These are phyloP conservation scores for Oligia strigilis DNA, from an alignment of 2,888 invertebrate species.

Conservation along the genomic window DNA sequence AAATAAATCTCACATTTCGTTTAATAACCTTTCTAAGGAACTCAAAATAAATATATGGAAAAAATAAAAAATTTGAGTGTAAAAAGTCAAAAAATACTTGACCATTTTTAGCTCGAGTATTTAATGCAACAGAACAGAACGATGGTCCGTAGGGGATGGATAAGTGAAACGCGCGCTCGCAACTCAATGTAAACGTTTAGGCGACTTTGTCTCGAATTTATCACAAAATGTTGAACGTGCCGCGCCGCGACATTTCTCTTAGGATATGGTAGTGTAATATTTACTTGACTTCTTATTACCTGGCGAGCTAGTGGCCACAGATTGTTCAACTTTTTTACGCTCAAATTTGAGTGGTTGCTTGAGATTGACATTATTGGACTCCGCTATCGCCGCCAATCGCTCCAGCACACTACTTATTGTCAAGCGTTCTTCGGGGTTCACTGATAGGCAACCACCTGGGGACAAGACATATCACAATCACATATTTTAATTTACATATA, in stretches of 20 bases:
- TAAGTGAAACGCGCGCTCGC: constrained; percentile 74
- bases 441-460: constrained; percentile 94
- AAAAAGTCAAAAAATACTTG: constrained; percentile 91
- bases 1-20: constrained; percentile 83
- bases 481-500: constrained; percentile 33
- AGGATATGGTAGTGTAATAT: constrained; percentile 91
- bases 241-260: constrained; percentile 79
- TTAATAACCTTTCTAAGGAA: constrained; percentile 81
- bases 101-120: constrained; percentile 90
- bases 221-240: constrained; percentile 75
- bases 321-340: constrained; percentile 92
- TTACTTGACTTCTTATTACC: constrained; percentile 91
- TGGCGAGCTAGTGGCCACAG: constrained; percentile 91
- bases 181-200: constrained; percentile 67
- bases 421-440: constrained; percentile 95
- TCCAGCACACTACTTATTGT: constrained; percentile 95
- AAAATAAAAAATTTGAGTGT: constrained; percentile 89
- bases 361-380: constrained; percentile 95
- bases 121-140: constrained; percentile 87
- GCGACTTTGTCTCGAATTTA: constrained; percentile 69
- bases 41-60: constrained; percentile 80
- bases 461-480: constrained; percentile 68
- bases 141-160: constrained; percentile 79
- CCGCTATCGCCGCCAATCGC: constrained; percentile 96
- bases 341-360: constrained; percentile 94